Base-by-base conservation (phyloP, 2,113 vertebrate species). In the Orientallactaga bullata region DNA sequence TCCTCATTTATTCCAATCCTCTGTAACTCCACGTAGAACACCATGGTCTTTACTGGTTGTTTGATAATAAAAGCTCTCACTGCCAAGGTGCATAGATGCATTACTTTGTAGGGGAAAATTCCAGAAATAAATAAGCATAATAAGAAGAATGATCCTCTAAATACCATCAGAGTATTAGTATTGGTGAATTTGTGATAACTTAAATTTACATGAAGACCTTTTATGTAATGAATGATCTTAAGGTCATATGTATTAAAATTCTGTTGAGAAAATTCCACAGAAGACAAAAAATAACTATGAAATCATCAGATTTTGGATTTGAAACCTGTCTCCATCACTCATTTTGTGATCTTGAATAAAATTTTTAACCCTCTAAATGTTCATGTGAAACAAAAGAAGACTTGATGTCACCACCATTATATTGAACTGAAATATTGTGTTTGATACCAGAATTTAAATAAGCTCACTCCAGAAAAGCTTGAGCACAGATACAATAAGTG, bases 1-100 rank as follows among this genome's bases (percentile, higher is more conserved):
- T 93, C 47, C 58, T 96, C 90, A 79, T 74, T 97, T 69, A 15
- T 96, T 94, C 37, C 79, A 94, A 47, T 96, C 77, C 2, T 92
- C n/a, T 96, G 89, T 89, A 93, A 96, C 97, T 97, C 61, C 23
- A 55, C 42, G 95, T 96, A 85, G 24, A 90, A 30, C 65, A 78
- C 96, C 66, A 83, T 47, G 88, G 61, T 68, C 79, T 94, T 96
- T 91, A 78, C 72, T 96, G 89, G 89, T 96, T 16, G 0, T 84
- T 97, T 95, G 84, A 60, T 91, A 95, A 95, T 88, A 93, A 97
- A 97, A 96, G 91, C 81, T 69, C 60, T 92, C 37, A 85, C 58
- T 1, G 13, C 5, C 47, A 85, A 78, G 61, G 26, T 88, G 37
- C 26, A 80, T 58, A 85, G 72, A 89, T 93, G 82, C 94, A 72